Percentiles rank a stretch among this genome's conserved stretches.
Evolutionary conservation across 1,140 invertebrate species (phyloP).

Genomic region (Leptinotarsa texana): DNA sequence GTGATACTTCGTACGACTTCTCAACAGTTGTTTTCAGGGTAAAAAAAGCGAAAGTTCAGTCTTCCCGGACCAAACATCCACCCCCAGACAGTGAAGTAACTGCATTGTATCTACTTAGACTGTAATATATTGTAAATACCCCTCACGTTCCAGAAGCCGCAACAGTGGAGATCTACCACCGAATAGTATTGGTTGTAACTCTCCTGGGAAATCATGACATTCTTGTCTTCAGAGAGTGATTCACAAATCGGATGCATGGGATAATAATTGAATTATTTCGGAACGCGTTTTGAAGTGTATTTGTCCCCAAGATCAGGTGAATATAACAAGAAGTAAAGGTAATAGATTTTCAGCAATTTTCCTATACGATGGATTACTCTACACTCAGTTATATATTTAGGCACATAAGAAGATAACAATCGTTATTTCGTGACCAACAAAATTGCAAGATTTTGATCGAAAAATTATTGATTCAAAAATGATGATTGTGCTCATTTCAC

Average conservation of each 20-base stretch:
- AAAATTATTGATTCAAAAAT: too few relatives aligned
- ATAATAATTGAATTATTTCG: background rate
- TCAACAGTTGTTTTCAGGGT: too few relatives aligned
- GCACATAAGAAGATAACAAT: too few relatives aligned
- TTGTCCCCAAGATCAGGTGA: background rate
- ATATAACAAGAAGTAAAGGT: background rate
- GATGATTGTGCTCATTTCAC: too few relatives aligned
- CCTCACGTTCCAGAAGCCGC: background rate
- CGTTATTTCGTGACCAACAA: too few relatives aligned
- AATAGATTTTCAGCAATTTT: too few relatives aligned
- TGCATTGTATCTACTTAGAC: background rate
- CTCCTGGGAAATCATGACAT: conserved; percentile 5
- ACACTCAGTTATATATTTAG: too few relatives aligned
- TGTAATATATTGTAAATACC: background rate
- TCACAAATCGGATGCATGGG: background rate
- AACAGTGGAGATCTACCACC: conserved; percentile 4
- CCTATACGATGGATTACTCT: too few relatives aligned
- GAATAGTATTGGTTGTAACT: background rate
- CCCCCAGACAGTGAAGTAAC: background rate
- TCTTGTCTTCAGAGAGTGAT: background rate
- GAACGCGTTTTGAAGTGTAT: background rate
- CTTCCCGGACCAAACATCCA: too few relatives aligned
- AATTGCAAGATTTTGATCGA: too few relatives aligned
- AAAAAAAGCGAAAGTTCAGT: too few relatives aligned
- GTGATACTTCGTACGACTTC: too few relatives aligned